Conservation (phyloP, 2,113 vertebrate genomes). For the Sturnira hondurensis region DNA sequence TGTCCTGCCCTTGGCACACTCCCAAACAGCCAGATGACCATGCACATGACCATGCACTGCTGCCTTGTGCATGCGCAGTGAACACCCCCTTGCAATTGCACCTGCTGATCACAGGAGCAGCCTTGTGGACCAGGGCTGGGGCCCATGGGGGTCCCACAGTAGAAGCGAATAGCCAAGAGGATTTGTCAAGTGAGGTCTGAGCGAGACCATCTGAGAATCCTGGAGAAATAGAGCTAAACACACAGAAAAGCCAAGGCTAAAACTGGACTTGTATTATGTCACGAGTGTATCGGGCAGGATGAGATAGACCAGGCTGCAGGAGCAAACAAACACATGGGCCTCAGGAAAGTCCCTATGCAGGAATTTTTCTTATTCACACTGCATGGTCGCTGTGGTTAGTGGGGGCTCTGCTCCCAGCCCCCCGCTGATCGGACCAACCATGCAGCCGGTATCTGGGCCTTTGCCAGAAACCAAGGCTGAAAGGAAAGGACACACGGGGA, state of each 20-base stretch:
- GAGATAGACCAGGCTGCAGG: too few relatives aligned
- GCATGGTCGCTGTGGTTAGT: too few relatives aligned
- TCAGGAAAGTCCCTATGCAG: neutral
- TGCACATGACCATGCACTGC: fast-evolving
- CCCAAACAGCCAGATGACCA: neutral
- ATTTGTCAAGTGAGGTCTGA: neutral
- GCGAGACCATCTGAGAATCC: neutral
- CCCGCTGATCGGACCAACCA: neutral
- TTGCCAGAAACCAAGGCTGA: neutral
- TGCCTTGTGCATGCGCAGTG: fast-evolving
- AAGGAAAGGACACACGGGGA: neutral
- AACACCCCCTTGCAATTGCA: neutral
- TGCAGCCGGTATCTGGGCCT: neutral
- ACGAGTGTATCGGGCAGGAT: neutral
- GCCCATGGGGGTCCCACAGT: neutral
- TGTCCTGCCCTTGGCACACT: neutral
- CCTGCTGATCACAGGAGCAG: neutral
- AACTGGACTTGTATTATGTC: neutral
- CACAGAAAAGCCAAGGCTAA: neutral
- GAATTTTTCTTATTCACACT: neutral
- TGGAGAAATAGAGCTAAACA: neutral
- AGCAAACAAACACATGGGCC: neutral
- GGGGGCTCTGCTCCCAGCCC: neutral
- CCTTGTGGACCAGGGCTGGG: neutral
- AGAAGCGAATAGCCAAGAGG: neutral